Percentiles rank a stretch among this genome's conserved stretches.
Evolutionary conservation across 2,888 invertebrate genomes (phyloP).

Genomic region (Myathropa florea): DNA sequence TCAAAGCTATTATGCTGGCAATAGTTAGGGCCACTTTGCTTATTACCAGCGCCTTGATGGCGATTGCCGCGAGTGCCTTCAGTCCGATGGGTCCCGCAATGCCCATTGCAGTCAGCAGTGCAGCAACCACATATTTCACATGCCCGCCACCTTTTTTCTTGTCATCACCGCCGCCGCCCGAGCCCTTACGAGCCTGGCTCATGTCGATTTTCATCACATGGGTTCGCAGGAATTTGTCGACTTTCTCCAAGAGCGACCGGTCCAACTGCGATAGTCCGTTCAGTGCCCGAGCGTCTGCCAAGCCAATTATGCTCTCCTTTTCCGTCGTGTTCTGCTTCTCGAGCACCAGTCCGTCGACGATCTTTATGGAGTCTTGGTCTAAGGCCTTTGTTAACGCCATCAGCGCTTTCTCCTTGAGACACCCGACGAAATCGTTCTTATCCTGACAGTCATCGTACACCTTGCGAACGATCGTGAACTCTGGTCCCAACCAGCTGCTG

Average conservation of each 20-base stretch:
- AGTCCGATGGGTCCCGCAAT: conserved; percentile 86
- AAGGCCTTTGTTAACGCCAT: conserved; percentile 83
- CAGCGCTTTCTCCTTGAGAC: conserved; percentile 84
- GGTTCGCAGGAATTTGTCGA: conserved; percentile 84
- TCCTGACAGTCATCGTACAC: conserved; percentile 85
- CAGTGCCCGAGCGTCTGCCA: conserved; percentile 83
- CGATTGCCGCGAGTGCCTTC: conserved; percentile 86
- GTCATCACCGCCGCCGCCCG: conserved; percentile 43
- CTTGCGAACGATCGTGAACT: conserved; percentile 83
- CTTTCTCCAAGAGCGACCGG: conserved; percentile 80
- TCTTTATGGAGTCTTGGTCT: conserved; percentile 84
- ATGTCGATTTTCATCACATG: conserved; percentile 86
- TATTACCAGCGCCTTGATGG: conserved; percentile 87
- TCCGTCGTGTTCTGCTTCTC: conserved; percentile 83
- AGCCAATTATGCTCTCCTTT: conserved; percentile 77
- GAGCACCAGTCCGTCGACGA: conserved; percentile 84
- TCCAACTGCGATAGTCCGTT: conserved; percentile 83
- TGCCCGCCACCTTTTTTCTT: conserved; percentile 81
- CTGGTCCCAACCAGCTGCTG: conserved; percentile 80
- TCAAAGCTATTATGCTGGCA: conserved; percentile 86
- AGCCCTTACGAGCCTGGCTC: conserved; percentile 74
- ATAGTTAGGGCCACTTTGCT: conserved; percentile 88
- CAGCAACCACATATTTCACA: conserved; percentile 83
- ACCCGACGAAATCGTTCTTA: conserved; percentile 83
- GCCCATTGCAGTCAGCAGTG: conserved; percentile 85